Evolutionary conservation across 2,797 vertebrate genomes (phyloP), one percentile per base, ranked within the genome.

Genomic region (Atherinosoma microstoma): DNA sequence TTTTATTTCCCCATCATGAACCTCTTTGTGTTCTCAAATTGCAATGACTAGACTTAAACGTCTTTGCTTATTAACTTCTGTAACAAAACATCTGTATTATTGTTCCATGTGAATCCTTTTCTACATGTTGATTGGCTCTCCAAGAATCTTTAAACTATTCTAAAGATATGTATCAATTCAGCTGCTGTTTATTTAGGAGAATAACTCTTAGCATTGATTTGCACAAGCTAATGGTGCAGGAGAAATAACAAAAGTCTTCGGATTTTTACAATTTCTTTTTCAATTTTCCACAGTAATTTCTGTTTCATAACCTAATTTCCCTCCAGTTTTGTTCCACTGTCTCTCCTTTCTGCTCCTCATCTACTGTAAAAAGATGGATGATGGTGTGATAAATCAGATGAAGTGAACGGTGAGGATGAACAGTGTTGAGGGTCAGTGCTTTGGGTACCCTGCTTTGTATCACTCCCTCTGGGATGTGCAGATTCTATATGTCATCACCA

Each of bases 311-410:
- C 11, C 6, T 29, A 24, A 16, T 29, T 45, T 49, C 20, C 57
- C 42, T 40, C 42, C 36, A 68, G n/a, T 66, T 73, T 67, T 53
- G 34, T 51, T 69, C 75, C 65, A 58, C 56, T 22, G 3, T 57
- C 15, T 32, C 75, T 68, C 54, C 35, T 58, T 47, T 76, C 66
- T 75, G 45, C 24, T 18, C 29, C 57, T 74, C 62, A 35, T 67
- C 54, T 67, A 51, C 36, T 29, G 59, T 60, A 65, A 61, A 75
- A 83, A 86, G 83, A 85, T 66, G 62, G 80, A 87, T 83, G 84
- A 58, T 40, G 38, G 27, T 65, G 76, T 40, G 53, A 89, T 91
- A 89, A 90, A 91, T 92, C 84, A 91, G 67, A 79, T 56, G 79
- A 83, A 70, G 66, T 78, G 79, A 78, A 84, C 49, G 2, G 59